A percentile compares a stretch with the other conserved stretches of the same genome.
Evolutionary conservation across 2,888 invertebrate species (phyloP).

Genomic region (Strigamia crassipes): DNA sequence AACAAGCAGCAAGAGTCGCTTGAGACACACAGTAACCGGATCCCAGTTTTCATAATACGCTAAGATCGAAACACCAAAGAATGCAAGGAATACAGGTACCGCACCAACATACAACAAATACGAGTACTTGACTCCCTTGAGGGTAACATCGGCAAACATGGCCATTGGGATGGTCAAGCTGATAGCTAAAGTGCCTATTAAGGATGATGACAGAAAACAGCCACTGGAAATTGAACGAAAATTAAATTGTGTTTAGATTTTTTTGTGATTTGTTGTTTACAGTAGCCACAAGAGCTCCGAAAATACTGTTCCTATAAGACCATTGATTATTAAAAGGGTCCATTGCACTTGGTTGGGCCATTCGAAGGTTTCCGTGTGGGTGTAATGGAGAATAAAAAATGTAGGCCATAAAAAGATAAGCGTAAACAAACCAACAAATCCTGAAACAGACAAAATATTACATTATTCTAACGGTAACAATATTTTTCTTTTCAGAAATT

Average conservation of each 20-base stretch:
- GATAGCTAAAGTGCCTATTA: slow-evolving; percentile 83
- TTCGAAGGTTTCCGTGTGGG: slow-evolving; percentile 77
- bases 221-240: slow-evolving; percentile 77
- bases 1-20: slow-evolving; percentile 62
- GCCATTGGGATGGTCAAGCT: slow-evolving; percentile 87
- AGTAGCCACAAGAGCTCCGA: slow-evolving; percentile 92
- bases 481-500: too few species aligned
- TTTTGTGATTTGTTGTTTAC: slow-evolving; percentile 62
- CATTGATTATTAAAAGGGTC: slow-evolving; percentile 79
- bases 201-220: slow-evolving; percentile 87
- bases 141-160: slow-evolving; percentile 78
- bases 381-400: slow-evolving; percentile 83
- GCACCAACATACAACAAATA: slow-evolving; percentile 76
- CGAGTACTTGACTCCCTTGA: slow-evolving; percentile 68
- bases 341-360: slow-evolving; percentile 82
- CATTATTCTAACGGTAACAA: too few species aligned
- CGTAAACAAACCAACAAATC: slow-evolving; percentile 92
- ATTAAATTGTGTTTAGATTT: background rate
- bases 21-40: slow-evolving; percentile 69
- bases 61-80: slow-evolving; percentile 71
- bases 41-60: slow-evolving; percentile 82
- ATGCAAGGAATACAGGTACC: slow-evolving; percentile 75
- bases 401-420: slow-evolving; percentile 85
- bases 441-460: too few species aligned
- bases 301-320: slow-evolving; percentile 85